Conservation (phyloP, 2,888 invertebrate genomes). For the Altica lythri region DNA sequence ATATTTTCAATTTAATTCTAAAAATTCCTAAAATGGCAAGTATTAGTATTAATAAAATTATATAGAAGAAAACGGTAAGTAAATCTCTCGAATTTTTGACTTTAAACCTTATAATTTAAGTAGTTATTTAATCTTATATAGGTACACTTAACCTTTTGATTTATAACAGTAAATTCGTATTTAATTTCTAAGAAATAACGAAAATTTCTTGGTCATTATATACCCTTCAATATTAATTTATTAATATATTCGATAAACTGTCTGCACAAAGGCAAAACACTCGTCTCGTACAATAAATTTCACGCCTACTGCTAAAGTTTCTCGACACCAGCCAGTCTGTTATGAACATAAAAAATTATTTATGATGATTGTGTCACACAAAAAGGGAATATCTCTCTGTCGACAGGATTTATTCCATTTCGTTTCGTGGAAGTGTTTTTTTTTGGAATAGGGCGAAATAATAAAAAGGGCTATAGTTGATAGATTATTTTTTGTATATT, state of each 20-base stretch:
- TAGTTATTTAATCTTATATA: too few relatives aligned
- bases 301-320: slow-evolving; percentile 19
- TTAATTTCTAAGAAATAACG: too few relatives aligned
- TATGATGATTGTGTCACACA: slow-evolving; percentile 14
- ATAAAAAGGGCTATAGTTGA: not conserved
- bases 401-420: slow-evolving; percentile 5
- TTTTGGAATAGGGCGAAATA: not conserved
- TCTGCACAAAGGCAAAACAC: slow-evolving; percentile 8
- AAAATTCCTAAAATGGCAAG: too few relatives aligned
- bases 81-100: too few relatives aligned
- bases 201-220: too few relatives aligned
- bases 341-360: slow-evolving; percentile 18
- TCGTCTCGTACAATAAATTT: slow-evolving; percentile 16
- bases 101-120: too few relatives aligned
- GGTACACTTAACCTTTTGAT: too few relatives aligned
- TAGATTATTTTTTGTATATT: not conserved
- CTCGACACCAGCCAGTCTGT: slow-evolving; percentile 19
- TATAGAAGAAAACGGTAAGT: too few relatives aligned
- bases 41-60: too few relatives aligned
- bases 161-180: too few relatives aligned
- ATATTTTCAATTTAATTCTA: too few relatives aligned
- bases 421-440: not conserved
- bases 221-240: slow-evolving; percentile 17
- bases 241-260: slow-evolving; percentile 19
- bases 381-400: slow-evolving; percentile 1